These are phyloP conservation scores for Drosophila equinoxialis DNA, from an alignment of 1,140 invertebrate genomes.

Conservation along the genomic window DNA sequence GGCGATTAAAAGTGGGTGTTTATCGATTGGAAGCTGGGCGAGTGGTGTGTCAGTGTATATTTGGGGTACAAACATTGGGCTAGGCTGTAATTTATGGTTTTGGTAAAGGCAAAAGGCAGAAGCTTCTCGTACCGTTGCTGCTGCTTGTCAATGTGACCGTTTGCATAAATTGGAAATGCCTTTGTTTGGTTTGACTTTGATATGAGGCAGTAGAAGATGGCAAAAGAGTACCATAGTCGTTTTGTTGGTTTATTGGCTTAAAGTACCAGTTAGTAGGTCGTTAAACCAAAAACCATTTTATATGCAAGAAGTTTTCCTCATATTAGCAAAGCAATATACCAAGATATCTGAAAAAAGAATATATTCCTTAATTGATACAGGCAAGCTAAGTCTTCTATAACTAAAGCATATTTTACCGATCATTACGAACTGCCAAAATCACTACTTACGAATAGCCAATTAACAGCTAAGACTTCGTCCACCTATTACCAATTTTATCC, in stretches of 20 bases:
- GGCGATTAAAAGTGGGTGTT: conserved; percentile 23
- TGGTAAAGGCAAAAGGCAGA: conserved; percentile 31
- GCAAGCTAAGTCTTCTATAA: no score
- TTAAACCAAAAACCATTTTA: background rate
- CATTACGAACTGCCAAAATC: no score
- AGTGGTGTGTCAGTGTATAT: no score
- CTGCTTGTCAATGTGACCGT: conserved; percentile 54
- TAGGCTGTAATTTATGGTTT: conserved; percentile 70
- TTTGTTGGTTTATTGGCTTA: conserved; percentile 7
- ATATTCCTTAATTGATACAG: no score
- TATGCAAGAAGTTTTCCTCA: no score
- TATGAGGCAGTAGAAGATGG: conserved; percentile 21
- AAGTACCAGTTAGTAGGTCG: conserved; percentile 3
- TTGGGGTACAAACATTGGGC: conserved; percentile 24
- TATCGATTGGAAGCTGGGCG: conserved; percentile 15
- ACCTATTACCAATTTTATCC: no score
- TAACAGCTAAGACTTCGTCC: no score
- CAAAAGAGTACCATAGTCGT: background rate
- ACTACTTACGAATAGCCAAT: no score
- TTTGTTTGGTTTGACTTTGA: conserved; percentile 75
- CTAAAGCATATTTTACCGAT: no score
- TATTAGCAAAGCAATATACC: no score
- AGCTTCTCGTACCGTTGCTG: conserved; percentile 25
- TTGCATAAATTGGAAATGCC: conserved; percentile 75
- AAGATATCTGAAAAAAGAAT: no score